Base-by-base conservation (phyloP, 2,888 invertebrate species). In the Agonopterix subpropinquella region DNA sequence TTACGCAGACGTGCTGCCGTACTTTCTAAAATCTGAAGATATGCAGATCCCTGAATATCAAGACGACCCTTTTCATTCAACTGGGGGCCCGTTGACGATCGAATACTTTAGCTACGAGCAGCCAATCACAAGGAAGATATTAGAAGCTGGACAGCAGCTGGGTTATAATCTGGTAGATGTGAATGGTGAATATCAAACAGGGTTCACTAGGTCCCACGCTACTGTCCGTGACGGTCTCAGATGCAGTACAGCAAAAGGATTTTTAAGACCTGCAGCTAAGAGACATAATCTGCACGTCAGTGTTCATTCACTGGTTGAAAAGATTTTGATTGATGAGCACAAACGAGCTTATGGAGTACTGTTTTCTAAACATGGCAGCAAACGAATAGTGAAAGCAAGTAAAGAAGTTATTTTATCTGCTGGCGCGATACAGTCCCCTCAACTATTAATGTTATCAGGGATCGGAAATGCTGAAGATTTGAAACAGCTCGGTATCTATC, bases 371-470 rank as follows among this genome's bases (percentile, higher is more conserved):
- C 73, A 89, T 43, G 90, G 89, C 2, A 71, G 81, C 4, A 84
- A 80, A 8, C 83, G 81, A 49, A 84, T 84, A n/a, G 89, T 93
- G 0, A 85, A 79, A 54, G 94, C 94, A 0, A 89, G 86, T 8
- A 92, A 90, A 62, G 97, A 97, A 78, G 91, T 98, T 0, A 94
- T 98, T 53, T 73, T 98, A 41, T 93, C 96, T 11, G 96, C 96
- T 0, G 98, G 97, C 1, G 80, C 96, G 0, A 89, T 97, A 55
- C 94, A 95, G 66, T 92, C 95, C 2, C 96, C 97, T 0, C 96
- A 97, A 69, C 64, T 97, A 11, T 84, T 98, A 36, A 95, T 96
- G 95, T 71, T 97, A 42, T 95, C 96, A 1, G 97, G 97, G 0
- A 89, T 96, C 9, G 95, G 95, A 3, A 92, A 94, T 0, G 79